Conservation (phyloP, 1,140 invertebrate species). For the Pogonomyrmex barbatus region DNA sequence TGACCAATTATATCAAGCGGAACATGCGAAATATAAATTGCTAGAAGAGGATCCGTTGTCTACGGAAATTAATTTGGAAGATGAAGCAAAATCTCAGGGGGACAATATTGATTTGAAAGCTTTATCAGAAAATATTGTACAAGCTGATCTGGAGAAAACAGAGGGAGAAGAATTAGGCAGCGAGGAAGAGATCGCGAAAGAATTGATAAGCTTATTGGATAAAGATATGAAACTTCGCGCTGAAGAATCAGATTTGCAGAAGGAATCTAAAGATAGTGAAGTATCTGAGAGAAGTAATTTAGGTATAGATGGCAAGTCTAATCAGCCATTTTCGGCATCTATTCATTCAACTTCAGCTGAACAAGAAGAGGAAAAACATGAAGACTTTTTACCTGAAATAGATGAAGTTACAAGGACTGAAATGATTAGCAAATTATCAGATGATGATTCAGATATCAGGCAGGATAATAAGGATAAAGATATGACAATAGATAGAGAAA, state of each 20-base stretch:
- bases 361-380: background rate
- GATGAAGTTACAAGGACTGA: background rate
- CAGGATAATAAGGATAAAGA: constrained; percentile 27
- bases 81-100: background rate
- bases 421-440: background rate
- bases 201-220: constrained; percentile 42
- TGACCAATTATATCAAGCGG: constrained; percentile 41
- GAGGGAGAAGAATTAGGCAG: constrained; percentile 7
- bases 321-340: constrained; percentile 4
- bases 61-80: constrained; percentile 8
- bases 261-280: constrained; percentile 2
- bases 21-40: constrained; percentile 31
- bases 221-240: constrained; percentile 1
- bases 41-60: constrained; percentile 10
- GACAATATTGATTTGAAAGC: background rate
- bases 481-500: background rate
- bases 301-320: background rate
- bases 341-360: background rate
- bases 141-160: background rate
- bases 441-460: background rate
- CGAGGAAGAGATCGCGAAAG: constrained; percentile 60
- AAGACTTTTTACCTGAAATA: constrained; percentile 9
- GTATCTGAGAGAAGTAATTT: background rate
- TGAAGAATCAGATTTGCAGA: constrained; percentile 2
- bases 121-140: background rate